A percentile compares a stretch with the other conserved stretches of the same genome.
These are phyloP conservation scores for Himalopsyche tibetana DNA, from an alignment of 2,888 invertebrate genomes.

Conservation along the genomic window DNA sequence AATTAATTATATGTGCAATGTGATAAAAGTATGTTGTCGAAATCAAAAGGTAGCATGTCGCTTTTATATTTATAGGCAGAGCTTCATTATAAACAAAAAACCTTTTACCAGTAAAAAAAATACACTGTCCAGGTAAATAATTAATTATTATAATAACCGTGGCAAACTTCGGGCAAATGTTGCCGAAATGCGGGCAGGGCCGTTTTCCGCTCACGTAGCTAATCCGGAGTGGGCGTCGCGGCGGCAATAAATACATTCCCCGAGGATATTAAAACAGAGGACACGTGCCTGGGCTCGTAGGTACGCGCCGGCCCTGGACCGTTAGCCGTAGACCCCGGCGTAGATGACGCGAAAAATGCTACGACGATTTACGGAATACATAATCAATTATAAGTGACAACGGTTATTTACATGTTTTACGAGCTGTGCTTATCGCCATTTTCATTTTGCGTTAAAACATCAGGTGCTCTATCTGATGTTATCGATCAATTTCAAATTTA, in stretches of 20 bases:
- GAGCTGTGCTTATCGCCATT: not conserved
- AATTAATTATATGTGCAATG: no score
- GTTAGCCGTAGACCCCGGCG: constrained; percentile 22
- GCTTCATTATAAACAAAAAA: no score
- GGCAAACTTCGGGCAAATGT: constrained; percentile 31
- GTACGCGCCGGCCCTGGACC: constrained; percentile 33
- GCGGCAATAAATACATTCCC: constrained; percentile 65
- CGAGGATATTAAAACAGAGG: constrained; percentile 64
- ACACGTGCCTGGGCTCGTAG: constrained; percentile 39
- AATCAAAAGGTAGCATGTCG: no score
- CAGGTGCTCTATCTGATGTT: not conserved
- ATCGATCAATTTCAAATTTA: constrained; percentile 3
- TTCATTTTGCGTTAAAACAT: not conserved
- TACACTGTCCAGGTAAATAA: not conserved
- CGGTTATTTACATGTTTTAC: not conserved
- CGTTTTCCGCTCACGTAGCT: constrained; percentile 65
- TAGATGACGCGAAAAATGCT: constrained; percentile 34
- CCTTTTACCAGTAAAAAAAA: no score
- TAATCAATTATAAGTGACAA: constrained; percentile 29
- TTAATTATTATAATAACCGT: constrained; percentile 3
- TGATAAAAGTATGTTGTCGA: no score
- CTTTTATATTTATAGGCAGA: no score
- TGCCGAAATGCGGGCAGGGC: constrained; percentile 52
- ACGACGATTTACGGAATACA: constrained; percentile 31
- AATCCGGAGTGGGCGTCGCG: constrained; percentile 59